These are phyloP conservation scores for Holocentrus rufus DNA, from an alignment of 2,797 vertebrate species.

Conservation along the genomic window DNA sequence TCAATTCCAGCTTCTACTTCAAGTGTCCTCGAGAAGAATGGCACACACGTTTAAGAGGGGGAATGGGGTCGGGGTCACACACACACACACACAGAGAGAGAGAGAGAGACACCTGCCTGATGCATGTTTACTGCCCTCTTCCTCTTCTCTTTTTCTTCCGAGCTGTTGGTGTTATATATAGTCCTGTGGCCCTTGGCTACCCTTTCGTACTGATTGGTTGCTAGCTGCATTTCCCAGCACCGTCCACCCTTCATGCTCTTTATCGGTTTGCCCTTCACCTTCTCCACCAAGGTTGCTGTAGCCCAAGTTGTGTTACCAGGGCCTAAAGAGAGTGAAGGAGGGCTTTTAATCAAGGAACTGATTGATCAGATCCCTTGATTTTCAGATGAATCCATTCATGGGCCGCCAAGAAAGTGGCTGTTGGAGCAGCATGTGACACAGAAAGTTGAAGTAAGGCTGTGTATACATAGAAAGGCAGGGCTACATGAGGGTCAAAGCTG, in stretches of 20 bases:
- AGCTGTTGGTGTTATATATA: conserved; percentile 55
- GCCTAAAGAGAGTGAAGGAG: neutral
- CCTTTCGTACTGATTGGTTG: conserved; percentile 29
- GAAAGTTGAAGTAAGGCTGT: too few relatives aligned
- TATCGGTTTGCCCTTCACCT: conserved; percentile 52
- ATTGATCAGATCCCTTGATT: too few relatives aligned
- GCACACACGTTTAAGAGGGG: too few relatives aligned
- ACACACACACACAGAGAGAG: neutral
- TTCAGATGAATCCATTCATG: too few relatives aligned
- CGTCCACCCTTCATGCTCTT: conserved; percentile 28
- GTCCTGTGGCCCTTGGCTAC: conserved; percentile 42
- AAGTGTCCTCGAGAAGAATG: too few relatives aligned
- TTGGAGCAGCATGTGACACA: too few relatives aligned
- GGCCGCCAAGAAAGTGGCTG: too few relatives aligned
- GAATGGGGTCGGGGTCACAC: neutral
- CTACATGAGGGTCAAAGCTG: too few relatives aligned
- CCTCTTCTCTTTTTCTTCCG: conserved; percentile 4
- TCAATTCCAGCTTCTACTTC: too few relatives aligned
- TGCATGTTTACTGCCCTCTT: conserved; percentile 6
- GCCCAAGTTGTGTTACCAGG: conserved; percentile 6
- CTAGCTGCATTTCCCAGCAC: conserved; percentile 30
- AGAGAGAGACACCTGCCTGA: neutral
- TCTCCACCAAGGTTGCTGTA: conserved; percentile 7
- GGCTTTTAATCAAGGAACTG: neutral
- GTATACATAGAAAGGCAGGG: too few relatives aligned